Percentiles rank a stretch among this genome's conserved stretches.
Evolutionary conservation across 2,888 invertebrate species (phyloP).

Genomic region (Microctonus brassicae): DNA sequence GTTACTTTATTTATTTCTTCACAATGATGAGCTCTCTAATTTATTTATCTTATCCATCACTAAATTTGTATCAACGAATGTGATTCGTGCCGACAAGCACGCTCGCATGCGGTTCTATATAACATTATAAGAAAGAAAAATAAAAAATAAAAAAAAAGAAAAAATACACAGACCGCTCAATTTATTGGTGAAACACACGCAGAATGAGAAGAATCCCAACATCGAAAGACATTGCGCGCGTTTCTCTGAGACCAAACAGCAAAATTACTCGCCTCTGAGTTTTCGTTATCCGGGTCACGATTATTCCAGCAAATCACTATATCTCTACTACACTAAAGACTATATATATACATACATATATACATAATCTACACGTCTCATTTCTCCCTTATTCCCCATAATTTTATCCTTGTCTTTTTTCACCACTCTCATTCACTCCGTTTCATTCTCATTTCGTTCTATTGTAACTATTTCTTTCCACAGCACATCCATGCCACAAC

Average conservation of each 20-base stretch:
- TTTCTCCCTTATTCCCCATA: neutral
- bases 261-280: constrained; percentile 8
- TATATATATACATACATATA: too few species aligned
- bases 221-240: constrained; percentile 16
- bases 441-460: neutral
- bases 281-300: constrained; percentile 33
- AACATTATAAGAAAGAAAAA: neutral
- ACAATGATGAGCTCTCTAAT: neutral
- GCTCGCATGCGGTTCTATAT: neutral
- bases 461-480: neutral
- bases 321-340: too few species aligned
- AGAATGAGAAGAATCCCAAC: neutral
- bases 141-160: neutral
- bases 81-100: neutral
- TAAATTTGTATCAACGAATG: neutral
- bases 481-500: neutral
- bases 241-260: neutral
- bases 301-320: constrained; percentile 31
- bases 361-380: constrained; percentile 12
- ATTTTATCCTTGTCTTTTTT: neutral
- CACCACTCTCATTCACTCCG: constrained; percentile 13
- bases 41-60: neutral
- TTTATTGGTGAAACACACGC: constrained; percentile 14
- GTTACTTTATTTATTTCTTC: neutral
- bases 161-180: neutral